Evolutionary conservation across 2,888 invertebrate genomes (phyloP), one percentile per base, ranked within the genome.

Genomic region (Gibbula magus): DNA sequence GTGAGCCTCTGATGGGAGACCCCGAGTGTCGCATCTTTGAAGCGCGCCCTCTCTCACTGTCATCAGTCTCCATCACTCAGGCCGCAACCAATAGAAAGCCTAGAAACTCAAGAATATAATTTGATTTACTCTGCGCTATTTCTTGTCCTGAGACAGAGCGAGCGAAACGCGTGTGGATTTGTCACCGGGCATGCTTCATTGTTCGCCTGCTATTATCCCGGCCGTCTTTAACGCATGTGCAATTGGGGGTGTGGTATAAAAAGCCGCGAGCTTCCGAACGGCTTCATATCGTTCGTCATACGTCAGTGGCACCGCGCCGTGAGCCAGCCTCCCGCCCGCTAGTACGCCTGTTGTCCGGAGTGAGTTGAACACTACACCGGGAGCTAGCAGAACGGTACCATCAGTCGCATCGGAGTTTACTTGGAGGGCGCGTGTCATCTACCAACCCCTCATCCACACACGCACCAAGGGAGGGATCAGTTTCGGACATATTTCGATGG

Each of bases 151-250:
- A 54, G 25, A 53, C 29, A 32, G 32, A 51, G 51, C 52, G 70
- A 52, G 25, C 22, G 29, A 75, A 35, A 75, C 74, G 74, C 52
- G 53, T 75, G 29, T 18, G 75, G 75, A 75, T 75, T 75, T 75
- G 75, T 75, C 75, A 75, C 54, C 32, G 53, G 32, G 53, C 75
- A 54, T 75, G 54, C 75, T n/a, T 25, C 75, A 75, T 75, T 75
- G 75, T 75, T 53, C n/a, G 75, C 25, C 54, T 25, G 29, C 73
- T 75, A 54, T 70, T 70, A 29, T 70, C 70, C 32, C 29, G 70
- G 32, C 70, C 32, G 70, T 70, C 70, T 39, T 39, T 32, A 70
- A 70, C 70, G 70, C 70, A 70, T 70, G 70, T 70, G 70, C 70
- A 70, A 70, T 70, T 70, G 70, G 70, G 70, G 70, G 70, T 70